Base-by-base conservation (phyloP, 2,797 vertebrate species). In the Sebastes hubbsi region DNA sequence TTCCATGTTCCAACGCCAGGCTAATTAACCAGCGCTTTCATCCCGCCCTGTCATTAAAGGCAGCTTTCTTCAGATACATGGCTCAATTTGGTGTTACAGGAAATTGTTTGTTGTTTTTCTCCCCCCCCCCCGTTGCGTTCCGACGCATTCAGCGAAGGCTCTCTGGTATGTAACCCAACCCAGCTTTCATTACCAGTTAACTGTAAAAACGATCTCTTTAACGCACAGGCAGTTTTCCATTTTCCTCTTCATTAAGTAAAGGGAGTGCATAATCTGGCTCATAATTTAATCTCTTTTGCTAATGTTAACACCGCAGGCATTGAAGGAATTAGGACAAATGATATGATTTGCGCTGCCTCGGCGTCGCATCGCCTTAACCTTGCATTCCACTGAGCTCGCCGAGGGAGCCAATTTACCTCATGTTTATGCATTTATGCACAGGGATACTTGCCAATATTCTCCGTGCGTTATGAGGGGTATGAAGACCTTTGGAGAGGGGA, bases 201-300 rank as follows among this genome's bases (percentile, higher is more conserved):
- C 87, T 89, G 73, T 89, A 91, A 90, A 90, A 90, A 72, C 49
- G 9, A 69, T 82, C 81, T 87, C 77, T 85, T 88, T 78, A 91
- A 87, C 11, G 74, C 81, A 68, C 72, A 88, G 78, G 60, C 89
- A 69, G 73, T 90, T 94, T 94, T 88, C 88, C 83, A 91, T 94
- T 92, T 94, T 94, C 90, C 89, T 87, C 84, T 81, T 90, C 94
- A 94, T 95, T 94, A 94, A 86, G 77, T 89, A 84, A 88, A 89
- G 86, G 81, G 64, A 88, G 82, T 76, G 68, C 72, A 84, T 91
- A 90, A 91, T 94, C 91, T 85, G 70, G 42, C 73, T 90, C 75
- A 64, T 90, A 84, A 93, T 92, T 91, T 85, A 81, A 84, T 80
- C 66, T 87, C 67, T 87, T 80, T 14, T 83, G 66, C 81, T 87